Evolutionary conservation across 2,113 vertebrate genomes (phyloP), one percentile per base, ranked within the genome.

Genomic region (Morone chrysops): DNA sequence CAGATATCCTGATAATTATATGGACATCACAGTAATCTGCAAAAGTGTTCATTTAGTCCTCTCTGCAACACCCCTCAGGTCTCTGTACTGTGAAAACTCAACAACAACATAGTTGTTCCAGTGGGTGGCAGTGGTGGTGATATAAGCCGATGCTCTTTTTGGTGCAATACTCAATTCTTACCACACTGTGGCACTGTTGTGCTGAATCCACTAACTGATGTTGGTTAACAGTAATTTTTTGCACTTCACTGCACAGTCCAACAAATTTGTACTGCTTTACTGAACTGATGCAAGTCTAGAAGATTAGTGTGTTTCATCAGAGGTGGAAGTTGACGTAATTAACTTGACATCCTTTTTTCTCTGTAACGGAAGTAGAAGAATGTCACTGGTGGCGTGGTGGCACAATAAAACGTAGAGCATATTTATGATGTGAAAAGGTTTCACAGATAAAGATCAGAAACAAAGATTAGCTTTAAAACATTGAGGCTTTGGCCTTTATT

Each of bases 171-270:
- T 41, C 3, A 0, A 4, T 65, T 72, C 43, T 50, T 20, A 65
- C 79, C 88, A 82, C 67, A 63, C 0, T 1, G 66, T 66, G 81
- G 80, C 38, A 6, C 40, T 22, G 43, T 67, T 60, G 22, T 20
- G 0, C 53, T 62, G 4, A 47, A 6, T 50, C n/a, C 17, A 17
- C 40, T 6, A 10, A 45, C 36, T 45, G 22, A 36, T 45, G 50
- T 67, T 17, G 20, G 20, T 12, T 22, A 20, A 70, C 11, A 31
- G 31, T 31, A 31, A 4, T 31, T 31, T 2, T 31, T 31, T 31
- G 31, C 31, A 31, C 31, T 31, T 1, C 31, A 31, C 40, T 31
- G 13, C 51, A 70, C 20, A 12, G 8, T 22, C 0, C 20, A 41
- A 56, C 18, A 40, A 5, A 14, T 40, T 11, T 40, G 14, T 31